Evolutionary conservation across 2,797 vertebrate species (phyloP).

Genomic region (Scolopax rusticola): DNA sequence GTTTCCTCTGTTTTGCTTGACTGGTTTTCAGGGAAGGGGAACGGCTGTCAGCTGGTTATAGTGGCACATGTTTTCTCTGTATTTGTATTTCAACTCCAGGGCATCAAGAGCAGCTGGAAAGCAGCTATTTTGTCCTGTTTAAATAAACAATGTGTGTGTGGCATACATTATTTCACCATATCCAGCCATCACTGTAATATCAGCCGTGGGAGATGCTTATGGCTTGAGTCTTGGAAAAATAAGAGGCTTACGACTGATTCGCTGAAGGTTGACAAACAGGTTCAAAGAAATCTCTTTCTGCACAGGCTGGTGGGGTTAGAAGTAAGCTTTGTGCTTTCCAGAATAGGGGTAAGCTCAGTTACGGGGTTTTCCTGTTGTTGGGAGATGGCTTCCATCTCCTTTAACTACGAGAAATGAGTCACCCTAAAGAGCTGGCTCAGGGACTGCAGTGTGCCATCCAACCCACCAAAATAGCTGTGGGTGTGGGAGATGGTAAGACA

Average conservation of each 20-base stretch:
- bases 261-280: not conserved
- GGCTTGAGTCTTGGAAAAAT: not conserved
- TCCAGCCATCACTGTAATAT: not conserved
- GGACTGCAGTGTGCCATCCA: not conserved
- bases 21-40: conserved; percentile 48
- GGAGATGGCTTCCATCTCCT: not conserved
- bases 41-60: conserved; percentile 20
- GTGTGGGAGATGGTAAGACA: not conserved
- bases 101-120: conserved; percentile 29
- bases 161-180: not conserved
- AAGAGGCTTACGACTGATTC: not conserved
- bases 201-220: not conserved
- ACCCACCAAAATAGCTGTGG: not conserved
- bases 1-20: conserved; percentile 43
- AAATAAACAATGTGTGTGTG: conserved; percentile 36
- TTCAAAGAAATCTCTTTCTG: not conserved
- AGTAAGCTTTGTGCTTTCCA: not conserved
- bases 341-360: not conserved
- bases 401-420: not conserved
- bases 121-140: conserved; percentile 36
- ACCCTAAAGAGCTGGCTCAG: not conserved
- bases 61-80: conserved; percentile 17
- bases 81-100: conserved; percentile 59
- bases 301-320: not conserved
- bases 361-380: not conserved